Conservation (phyloP, 2,888 invertebrate species). For the Adelphocoris suturalis region DNA sequence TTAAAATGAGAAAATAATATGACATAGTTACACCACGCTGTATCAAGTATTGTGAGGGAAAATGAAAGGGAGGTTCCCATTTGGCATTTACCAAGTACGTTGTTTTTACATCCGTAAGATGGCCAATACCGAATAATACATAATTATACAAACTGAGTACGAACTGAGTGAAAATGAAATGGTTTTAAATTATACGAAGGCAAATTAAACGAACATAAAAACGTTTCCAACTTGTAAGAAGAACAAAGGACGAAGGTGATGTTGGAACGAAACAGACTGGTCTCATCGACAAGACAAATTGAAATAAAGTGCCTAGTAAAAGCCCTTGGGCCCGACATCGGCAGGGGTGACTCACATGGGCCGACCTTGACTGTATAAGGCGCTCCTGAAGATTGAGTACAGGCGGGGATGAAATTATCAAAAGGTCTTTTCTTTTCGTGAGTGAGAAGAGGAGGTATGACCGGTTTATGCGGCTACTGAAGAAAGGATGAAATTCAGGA, state of each 20-base stretch:
- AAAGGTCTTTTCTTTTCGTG: background rate
- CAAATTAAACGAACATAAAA: too few species aligned
- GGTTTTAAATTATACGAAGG: too few species aligned
- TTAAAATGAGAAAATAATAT: too few species aligned
- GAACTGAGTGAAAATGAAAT: too few species aligned
- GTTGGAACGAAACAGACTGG: background rate
- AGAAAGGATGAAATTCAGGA: too few species aligned
- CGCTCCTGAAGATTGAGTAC: background rate
- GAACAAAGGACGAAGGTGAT: background rate
- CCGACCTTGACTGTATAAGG: conserved; percentile 48
- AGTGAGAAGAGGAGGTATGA: background rate
- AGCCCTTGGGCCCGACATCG: background rate
- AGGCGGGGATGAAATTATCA: background rate
- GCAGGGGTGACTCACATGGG: conserved; percentile 20
- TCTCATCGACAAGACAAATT: conserved; percentile 41
- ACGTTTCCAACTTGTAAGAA: background rate
- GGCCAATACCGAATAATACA: too few species aligned
- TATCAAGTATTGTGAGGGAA: too few species aligned
- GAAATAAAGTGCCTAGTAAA: conserved; percentile 25
- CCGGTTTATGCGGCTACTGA: background rate
- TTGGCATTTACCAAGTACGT: too few species aligned
- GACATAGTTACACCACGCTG: too few species aligned
- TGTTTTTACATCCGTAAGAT: too few species aligned
- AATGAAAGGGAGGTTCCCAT: too few species aligned
- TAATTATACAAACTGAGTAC: too few species aligned